These are phyloP conservation scores for Aphidius colemani DNA, from an alignment of 2,888 invertebrate genomes.

Conservation along the genomic window DNA sequence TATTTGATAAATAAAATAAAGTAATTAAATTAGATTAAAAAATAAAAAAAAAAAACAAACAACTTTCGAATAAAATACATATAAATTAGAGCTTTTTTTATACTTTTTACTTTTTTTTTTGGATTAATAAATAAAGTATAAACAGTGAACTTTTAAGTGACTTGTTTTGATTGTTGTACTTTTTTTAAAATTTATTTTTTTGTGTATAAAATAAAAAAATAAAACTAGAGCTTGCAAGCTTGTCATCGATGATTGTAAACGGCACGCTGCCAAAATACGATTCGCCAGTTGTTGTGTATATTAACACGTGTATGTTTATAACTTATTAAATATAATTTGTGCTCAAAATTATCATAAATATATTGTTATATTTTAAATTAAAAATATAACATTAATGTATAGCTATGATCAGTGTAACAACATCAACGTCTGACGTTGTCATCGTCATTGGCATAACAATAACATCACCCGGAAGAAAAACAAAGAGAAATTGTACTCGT, in stretches of 20 bases:
- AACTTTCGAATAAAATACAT: too few relatives aligned
- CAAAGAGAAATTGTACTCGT: not conserved
- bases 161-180: too few relatives aligned
- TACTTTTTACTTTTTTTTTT: too few relatives aligned
- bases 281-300: constrained; percentile 40
- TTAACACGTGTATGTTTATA: constrained; percentile 22
- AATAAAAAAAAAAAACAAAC: too few relatives aligned
- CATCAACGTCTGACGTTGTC: constrained; percentile 9
- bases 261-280: constrained; percentile 41
- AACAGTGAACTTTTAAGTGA: too few relatives aligned
- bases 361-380: not conserved
- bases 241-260: constrained; percentile 45
- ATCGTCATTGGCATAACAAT: constrained; percentile 11
- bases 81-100: too few relatives aligned
- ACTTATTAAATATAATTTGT: not conserved
- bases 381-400: too few relatives aligned
- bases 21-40: too few relatives aligned
- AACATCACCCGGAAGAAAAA: constrained; percentile 12
- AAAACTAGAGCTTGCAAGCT: constrained; percentile 24
- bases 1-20: too few relatives aligned
- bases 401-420: not conserved
- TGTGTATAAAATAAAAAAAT: too few relatives aligned
- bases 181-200: too few relatives aligned
- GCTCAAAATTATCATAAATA: constrained; percentile 19
- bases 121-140: too few relatives aligned